Conservation (phyloP, 30 jellyfish, hydroid and myxozoan species). For the Hydractinia symbiolongicarpus region DNA sequence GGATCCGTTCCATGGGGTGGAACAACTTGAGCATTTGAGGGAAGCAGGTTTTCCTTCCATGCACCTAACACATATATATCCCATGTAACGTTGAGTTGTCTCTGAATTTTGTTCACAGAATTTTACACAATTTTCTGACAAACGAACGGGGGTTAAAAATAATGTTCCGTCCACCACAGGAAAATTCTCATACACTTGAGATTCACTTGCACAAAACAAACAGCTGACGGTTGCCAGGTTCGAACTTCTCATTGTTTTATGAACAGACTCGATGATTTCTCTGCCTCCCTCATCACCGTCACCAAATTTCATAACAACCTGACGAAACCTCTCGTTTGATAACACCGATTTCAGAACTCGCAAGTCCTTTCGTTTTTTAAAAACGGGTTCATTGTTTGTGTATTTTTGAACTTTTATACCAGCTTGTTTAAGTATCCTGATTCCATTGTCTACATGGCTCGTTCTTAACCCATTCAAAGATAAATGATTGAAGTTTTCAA, state of each 20-base stretch:
- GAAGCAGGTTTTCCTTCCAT: conserved; percentile 29
- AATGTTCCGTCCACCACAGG: conserved; percentile 54
- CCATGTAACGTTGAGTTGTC: conserved; percentile 15
- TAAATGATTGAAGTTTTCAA: not conserved
- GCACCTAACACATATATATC: conserved; percentile 37
- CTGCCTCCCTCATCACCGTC: conserved; percentile 36
- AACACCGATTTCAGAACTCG: conserved; percentile 17
- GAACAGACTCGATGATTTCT: conserved; percentile 34
- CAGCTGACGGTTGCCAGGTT: conserved; percentile 10
- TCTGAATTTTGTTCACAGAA: not conserved
- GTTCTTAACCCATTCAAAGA: not conserved
- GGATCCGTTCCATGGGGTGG: conserved; percentile 35
- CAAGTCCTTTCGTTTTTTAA: conserved; percentile 27
- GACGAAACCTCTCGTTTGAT: conserved; percentile 30
- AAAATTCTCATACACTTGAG: conserved; percentile 34
- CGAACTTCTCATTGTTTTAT: conserved; percentile 17
- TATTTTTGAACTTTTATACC: conserved; percentile 11
- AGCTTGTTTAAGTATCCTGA: conserved; percentile 19
- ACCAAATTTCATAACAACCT: conserved; percentile 25
- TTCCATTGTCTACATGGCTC: conserved; percentile 18
- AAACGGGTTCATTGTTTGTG: conserved; percentile 13
- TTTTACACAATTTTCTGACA: conserved; percentile 13
- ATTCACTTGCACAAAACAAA: conserved; percentile 28
- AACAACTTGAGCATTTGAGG: conserved; percentile 24
- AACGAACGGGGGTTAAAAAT: conserved; percentile 35